Evolutionary conservation across 2,888 invertebrate genomes (phyloP).

Genomic region (Caenorhabditis panamensis): DNA sequence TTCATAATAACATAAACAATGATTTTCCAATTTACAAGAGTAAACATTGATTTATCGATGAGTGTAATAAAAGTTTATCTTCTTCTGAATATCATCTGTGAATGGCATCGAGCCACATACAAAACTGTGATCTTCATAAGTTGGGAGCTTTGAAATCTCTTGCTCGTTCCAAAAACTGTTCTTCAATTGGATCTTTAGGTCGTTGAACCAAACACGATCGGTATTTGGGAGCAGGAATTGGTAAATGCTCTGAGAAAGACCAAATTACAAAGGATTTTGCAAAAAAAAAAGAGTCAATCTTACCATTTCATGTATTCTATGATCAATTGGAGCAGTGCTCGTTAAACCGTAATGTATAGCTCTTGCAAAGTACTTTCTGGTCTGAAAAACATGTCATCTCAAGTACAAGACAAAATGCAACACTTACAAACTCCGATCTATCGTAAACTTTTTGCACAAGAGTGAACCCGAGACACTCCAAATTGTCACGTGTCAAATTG

Average conservation of each 20-base stretch:
- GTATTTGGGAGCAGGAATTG: conserved; percentile 42
- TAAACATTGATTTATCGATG: background rate
- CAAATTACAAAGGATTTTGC: too few species aligned
- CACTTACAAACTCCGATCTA: conserved; percentile 54
- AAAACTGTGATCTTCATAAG: conserved; percentile 52
- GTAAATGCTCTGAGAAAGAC: conserved; percentile 43
- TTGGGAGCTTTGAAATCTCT: conserved; percentile 9
- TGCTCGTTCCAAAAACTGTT: conserved; percentile 56
- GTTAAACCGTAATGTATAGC: conserved; percentile 57
- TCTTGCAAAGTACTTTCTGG: conserved; percentile 52
- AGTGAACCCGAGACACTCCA: conserved; percentile 48
- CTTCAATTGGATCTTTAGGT: conserved; percentile 35
- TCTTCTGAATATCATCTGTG: conserved; percentile 33
- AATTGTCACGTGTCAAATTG: conserved; percentile 43
- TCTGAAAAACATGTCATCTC: conserved; percentile 15
- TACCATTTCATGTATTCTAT: conserved; percentile 59
- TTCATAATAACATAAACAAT: too few species aligned
- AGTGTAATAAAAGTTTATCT: conserved; percentile 36
- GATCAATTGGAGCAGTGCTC: conserved; percentile 48
- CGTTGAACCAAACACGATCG: conserved; percentile 52
- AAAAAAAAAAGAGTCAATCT: background rate
- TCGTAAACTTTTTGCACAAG: conserved; percentile 40
- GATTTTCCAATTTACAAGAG: too few species aligned
- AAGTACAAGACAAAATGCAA: background rate
- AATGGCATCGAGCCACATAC: conserved; percentile 49